Base-by-base conservation (phyloP, 2,888 invertebrate genomes). In the Tetheella fluctuosa region DNA sequence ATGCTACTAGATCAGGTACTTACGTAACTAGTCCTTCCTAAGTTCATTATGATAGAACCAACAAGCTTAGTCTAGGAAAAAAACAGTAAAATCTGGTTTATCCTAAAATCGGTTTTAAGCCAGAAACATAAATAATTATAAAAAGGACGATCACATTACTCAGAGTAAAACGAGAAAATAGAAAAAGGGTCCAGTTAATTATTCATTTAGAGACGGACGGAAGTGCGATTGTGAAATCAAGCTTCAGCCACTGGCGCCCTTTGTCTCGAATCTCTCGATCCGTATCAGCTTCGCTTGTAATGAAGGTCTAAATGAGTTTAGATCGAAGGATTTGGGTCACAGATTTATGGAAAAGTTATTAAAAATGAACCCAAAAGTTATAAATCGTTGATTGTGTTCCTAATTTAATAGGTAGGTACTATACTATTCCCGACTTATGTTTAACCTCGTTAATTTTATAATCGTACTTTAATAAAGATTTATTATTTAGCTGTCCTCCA, bases 121-220 rank as follows among this genome's bases (percentile, higher is more conserved):
- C 2, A 15, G 2, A 13, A 37, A 30, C 10, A 30, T 10, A 30
- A 30, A 2, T 10, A 30, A 30, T 30, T 30, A 15, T 37, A 37
- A 37, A 42, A n/a, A 42, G 42, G 42, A 1, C 42, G 3, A 17
- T 42, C 42, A 42, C 6, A 7, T 7, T 17, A 15, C 15, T 17
- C 42, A 42, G 17, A n/a, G 0, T 42, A 42, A 42, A 42, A 42
- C 17, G 39, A 42, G 39, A 42, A 42, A 42, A 17, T 6, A 42
- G n/a, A 42, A 42, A 42, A 42, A 42, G 42, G 42, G 42, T n/a
- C 42, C 6, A 15, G 42, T n/a, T 42, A 42, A 42, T 42, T 42
- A 42, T 42, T 42, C 42, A 42, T 42, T 17, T 42, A 1, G 42
- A 42, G 42, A 42, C 42, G n/a, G 17, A 42, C 42, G 42, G 42